Evolutionary conservation across 2,797 vertebrate species (phyloP), one percentile per base, ranked within the genome.

Genomic region (Ambastaia sidthimunki): DNA sequence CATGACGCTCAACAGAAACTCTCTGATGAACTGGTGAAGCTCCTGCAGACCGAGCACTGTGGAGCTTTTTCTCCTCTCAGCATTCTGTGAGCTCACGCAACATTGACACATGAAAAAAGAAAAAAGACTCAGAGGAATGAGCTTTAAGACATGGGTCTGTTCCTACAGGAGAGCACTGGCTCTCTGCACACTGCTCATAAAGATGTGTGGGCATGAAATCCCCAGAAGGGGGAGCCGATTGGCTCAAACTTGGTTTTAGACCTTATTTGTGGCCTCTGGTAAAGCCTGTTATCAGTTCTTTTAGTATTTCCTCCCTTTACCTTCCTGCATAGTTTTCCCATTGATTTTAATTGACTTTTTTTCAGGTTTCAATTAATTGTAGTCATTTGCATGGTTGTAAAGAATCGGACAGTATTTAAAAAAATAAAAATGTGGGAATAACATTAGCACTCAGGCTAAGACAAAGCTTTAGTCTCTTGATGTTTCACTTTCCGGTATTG

Each of bases 1-100:
- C 95, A 99, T 99, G 98, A 99, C 98, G 41, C 96, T 99, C 90
- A 99, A 99, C 94, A 96, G 97, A 93, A 99, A 95, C 94, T 97
- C 96, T 88, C 97, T 98, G 97, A 98, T 98, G 97, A 99, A 98
- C 95, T 99, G 98, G 98, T 99, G 97, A 96, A 91, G 78, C 63
- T 91, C 88, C 88, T 87, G 70, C 84, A 76, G 73, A 18, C 34
- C 2, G 5, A 21, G 71, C 1, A 85, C 86, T 89, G 1, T 81
- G 82, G 86, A 86, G 83, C 89, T 92, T 75, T 90, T 82, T 91
- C 55, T 89, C 90, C 78, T 90, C 90, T 92, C 89, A 87, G 87
- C 86, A 85, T 92, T 94, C 89, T 92, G 86, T 91, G 89, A 91
- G 90, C 89, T 88, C n/a, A 50, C n/a, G 9, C 68, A 69, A 73